Conservation (phyloP, 2,888 invertebrate species). For the Rhabditophanes sp. region DNA sequence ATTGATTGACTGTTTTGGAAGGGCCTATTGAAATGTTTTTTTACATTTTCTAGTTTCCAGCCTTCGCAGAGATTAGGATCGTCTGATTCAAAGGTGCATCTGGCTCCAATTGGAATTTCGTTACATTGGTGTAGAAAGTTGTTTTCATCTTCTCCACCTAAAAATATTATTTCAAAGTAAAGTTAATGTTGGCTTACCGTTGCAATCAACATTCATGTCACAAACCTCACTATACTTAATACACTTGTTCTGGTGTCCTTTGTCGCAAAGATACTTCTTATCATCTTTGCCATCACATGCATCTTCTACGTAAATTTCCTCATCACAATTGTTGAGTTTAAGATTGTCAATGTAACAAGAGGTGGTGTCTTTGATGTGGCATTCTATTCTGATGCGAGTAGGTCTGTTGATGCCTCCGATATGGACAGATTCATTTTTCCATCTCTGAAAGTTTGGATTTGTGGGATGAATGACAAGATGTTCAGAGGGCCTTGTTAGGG, state of each 20-base stretch:
- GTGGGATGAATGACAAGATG: too few species aligned
- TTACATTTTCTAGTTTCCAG: too few species aligned
- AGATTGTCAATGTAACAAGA: conserved; percentile 18
- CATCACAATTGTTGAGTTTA: conserved; percentile 15
- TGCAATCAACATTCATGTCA: conserved; percentile 15
- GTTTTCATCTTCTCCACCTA: conserved; percentile 27
- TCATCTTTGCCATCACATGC: conserved; percentile 6
- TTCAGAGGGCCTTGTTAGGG: too few species aligned
- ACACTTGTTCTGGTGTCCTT: conserved; percentile 9
- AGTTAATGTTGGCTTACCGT: conserved; percentile 11
- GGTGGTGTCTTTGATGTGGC: conserved; percentile 9
- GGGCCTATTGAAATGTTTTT: too few species aligned
- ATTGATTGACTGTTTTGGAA: too few species aligned
- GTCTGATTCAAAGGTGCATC: conserved; percentile 27
- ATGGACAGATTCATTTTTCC: conserved; percentile 7
- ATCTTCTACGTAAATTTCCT: too few species aligned
- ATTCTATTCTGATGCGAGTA: conserved; percentile 21
- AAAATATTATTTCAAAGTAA: conserved; percentile 28
- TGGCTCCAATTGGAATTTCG: conserved; percentile 23
- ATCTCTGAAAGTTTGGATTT: too few species aligned
- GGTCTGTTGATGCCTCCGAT: conserved; percentile 17
- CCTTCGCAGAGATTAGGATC: too few species aligned
- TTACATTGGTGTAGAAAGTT: conserved; percentile 21
- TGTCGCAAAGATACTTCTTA: conserved; percentile 10
- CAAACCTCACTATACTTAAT: conserved; percentile 16